These are phyloP conservation scores for Loripinus fragilis DNA, from an alignment of 2,888 invertebrate species.

Conservation along the genomic window DNA sequence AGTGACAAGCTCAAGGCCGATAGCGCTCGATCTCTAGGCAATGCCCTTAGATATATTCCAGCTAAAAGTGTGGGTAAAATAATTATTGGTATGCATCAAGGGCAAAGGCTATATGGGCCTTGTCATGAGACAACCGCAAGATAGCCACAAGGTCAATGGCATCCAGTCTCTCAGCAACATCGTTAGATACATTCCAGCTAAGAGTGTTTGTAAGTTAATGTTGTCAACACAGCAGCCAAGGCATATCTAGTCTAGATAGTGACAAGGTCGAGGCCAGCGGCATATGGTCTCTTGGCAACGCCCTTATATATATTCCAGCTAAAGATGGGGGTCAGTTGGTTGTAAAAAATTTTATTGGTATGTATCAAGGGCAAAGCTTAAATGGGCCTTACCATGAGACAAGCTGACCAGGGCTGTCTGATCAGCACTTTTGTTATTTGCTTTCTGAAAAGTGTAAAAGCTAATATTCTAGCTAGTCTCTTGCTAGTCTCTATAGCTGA, in stretches of 20 bases:
- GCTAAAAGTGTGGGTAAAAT: slow-evolving; percentile 70
- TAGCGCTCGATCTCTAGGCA: slow-evolving; percentile 92
- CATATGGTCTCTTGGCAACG: slow-evolving; percentile 92
- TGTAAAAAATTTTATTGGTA: too few species aligned
- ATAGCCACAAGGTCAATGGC: slow-evolving; percentile 93
- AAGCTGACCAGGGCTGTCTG: too few species aligned
- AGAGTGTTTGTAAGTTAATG: slow-evolving; percentile 80
- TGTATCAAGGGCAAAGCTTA: too few species aligned
- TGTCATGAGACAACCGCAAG: too few species aligned
- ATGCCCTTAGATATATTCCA: slow-evolving; percentile 88
- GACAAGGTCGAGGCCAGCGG: slow-evolving; percentile 94
- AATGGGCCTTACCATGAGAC: too few species aligned
- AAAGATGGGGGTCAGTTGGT: slow-evolving; percentile 70
- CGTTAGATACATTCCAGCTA: slow-evolving; percentile 86
- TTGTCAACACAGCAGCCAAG: slow-evolving; percentile 88
- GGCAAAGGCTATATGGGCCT: too few species aligned
- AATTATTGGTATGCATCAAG: too few species aligned
- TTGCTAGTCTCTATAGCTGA: too few species aligned
- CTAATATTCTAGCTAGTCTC: too few species aligned
- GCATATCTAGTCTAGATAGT: slow-evolving; percentile 89
- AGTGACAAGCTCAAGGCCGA: slow-evolving; percentile 93
- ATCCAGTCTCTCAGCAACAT: slow-evolving; percentile 93
- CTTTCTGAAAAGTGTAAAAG: too few species aligned
- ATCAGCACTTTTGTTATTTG: too few species aligned
- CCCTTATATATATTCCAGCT: slow-evolving; percentile 87